Base-by-base conservation (phyloP, 35 echinoderm and acorn worm species). In the Acanthaster planci region DNA sequence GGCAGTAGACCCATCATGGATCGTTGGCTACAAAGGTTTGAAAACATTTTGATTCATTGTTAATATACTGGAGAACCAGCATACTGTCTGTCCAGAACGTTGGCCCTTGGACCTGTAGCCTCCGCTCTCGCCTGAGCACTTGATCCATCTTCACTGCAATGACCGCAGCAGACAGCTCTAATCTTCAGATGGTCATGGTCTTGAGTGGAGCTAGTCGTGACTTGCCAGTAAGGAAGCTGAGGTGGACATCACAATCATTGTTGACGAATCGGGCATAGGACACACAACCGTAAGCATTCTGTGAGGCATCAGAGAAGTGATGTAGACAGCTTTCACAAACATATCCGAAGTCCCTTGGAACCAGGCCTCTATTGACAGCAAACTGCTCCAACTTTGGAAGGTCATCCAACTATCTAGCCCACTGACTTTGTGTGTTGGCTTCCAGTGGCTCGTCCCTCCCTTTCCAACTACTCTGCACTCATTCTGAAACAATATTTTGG, bases 51-150 rank as follows among this genome's bases (percentile, higher is more conserved):
- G 82, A 47, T 23, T 52, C 12, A 57, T 88, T 83, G 19, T 47
- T 53, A 50, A 93, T 93, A 32, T 88, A 93, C 39, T 84, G 44
- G 4, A 93, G 80, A 21, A 93, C 85, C 91, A 92, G n/a, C n/a
- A n/a, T n/a, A n/a, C n/a, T n/a, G n/a, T n/a, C n/a, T n/a, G n/a
- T n/a, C n/a, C n/a, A n/a, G 75, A 83, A 92, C 0, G 47, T 23
- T 6, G 86, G 80, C 10, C 56, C 44, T 1, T 80, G 18, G 10
- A 86, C 42, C 17, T 27, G 72, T 15, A 80, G 23, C 19, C 38
- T 23, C 1, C 85, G 37, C 51, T 94, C 92, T 31, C 53, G 30
- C 27, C 51, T 44, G 3, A 90, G 18, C 53, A 90, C 38, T 16
- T n/a, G 51, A 51, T 94, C 82, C 47, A 90, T 17, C 51, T 51